Conservation (phyloP, 2,113 vertebrate species). For the Sorex araneus region DNA sequence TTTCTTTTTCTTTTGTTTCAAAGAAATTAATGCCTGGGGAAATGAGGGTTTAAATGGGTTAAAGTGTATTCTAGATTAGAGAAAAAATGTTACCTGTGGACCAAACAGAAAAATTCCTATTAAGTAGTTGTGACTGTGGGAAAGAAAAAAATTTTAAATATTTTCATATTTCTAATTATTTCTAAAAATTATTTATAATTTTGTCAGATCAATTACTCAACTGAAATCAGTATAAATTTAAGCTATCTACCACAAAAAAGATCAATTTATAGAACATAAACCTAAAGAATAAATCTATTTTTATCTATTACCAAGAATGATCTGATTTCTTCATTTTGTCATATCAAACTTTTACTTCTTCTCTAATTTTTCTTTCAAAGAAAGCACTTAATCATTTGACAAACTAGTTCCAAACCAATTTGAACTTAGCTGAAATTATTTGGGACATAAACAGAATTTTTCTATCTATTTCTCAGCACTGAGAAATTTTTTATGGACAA, state of each 20-base stretch:
- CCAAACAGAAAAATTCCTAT: neutral
- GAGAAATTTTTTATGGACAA: no score
- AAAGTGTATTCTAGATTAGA: neutral
- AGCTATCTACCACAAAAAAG: neutral
- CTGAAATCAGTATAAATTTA: neutral
- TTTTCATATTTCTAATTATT: neutral
- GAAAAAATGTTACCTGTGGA: neutral
- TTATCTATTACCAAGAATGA: neutral
- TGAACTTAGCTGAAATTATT: conserved; percentile 26
- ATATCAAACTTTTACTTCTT: neutral
- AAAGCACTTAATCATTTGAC: neutral
- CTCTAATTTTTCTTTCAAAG: neutral
- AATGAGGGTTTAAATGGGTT: neutral
- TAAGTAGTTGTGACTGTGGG: neutral
- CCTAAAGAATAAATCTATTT: neutral
- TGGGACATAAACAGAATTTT: neutral
- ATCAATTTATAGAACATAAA: neutral
- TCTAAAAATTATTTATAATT: conserved; percentile 24
- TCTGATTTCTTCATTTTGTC: neutral
- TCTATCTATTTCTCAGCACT: neutral
- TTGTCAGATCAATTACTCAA: neutral
- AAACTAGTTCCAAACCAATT: neutral
- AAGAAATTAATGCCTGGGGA: neutral
- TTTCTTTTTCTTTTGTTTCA: neutral
- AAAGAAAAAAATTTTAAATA: conserved; percentile 4